Evolutionary conservation across 2,113 vertebrate species (phyloP).

Genomic region (Corythornis vintsioides): DNA sequence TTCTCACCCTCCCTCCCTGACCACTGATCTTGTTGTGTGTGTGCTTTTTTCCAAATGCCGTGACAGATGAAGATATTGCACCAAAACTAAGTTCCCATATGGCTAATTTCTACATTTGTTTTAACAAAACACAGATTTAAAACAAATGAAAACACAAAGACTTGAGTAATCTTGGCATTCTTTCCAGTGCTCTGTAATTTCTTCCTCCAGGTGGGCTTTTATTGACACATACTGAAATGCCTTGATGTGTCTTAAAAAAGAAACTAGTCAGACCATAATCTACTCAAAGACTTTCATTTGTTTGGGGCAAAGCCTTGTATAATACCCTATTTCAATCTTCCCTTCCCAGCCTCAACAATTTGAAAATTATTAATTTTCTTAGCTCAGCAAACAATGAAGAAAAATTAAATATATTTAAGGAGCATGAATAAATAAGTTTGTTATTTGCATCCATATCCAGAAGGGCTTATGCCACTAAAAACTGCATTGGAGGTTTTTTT

Average conservation of each 20-base stretch:
- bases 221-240: slow-evolving; percentile 40
- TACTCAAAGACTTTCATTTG: slow-evolving; percentile 46
- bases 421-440: not conserved
- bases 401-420: not conserved
- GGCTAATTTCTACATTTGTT: slow-evolving; percentile 82
- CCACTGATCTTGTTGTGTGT: slow-evolving; percentile 53
- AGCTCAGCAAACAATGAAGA: not conserved
- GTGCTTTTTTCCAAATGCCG: slow-evolving; percentile 58
- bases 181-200: slow-evolving; percentile 61
- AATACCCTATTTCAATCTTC: not conserved
- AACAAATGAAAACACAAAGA: slow-evolving; percentile 77
- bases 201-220: slow-evolving; percentile 66
- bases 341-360: not conserved
- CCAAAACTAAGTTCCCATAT: slow-evolving; percentile 77
- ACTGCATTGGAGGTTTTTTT: not conserved
- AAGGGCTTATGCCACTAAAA: not conserved
- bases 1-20: slow-evolving; percentile 59
- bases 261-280: slow-evolving; percentile 20
- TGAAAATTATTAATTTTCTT: not conserved
- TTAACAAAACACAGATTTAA: slow-evolving; percentile 78
- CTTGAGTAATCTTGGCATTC: slow-evolving; percentile 52
- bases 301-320: not conserved
- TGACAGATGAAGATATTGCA: slow-evolving; percentile 81
- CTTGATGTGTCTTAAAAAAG: slow-evolving; percentile 60
- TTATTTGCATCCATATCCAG: not conserved